Percentiles rank a stretch among this genome's conserved stretches.
These are phyloP conservation scores for Andricus grossulariae DNA, from an alignment of 1,140 invertebrate genomes.

Conservation along the genomic window DNA sequence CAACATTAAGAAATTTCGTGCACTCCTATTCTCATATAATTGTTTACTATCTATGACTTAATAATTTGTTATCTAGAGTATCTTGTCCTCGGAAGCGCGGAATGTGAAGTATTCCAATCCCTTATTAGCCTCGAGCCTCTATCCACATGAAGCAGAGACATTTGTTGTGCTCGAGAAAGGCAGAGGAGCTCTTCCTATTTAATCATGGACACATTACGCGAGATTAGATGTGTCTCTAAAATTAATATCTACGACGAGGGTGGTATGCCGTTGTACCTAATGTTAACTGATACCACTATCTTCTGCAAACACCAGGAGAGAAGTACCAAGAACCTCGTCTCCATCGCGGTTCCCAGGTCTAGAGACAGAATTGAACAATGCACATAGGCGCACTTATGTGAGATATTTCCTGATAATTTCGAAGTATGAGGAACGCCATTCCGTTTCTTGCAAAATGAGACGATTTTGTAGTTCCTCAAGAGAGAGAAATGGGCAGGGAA, in stretches of 20 bases:
- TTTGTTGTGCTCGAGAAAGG: constrained; percentile 17
- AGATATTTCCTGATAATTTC: constrained; percentile 34
- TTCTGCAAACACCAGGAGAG: constrained; percentile 62
- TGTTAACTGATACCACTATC: constrained; percentile 59
- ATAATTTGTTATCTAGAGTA: not conserved
- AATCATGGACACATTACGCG: constrained; percentile 68
- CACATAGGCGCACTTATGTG: constrained; percentile 3
- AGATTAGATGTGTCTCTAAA: constrained; percentile 69
- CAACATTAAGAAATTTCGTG: no score
- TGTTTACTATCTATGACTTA: not conserved
- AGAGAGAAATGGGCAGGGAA: not conserved
- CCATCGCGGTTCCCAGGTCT: constrained; percentile 37
- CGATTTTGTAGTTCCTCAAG: not conserved
- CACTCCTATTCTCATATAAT: no score
- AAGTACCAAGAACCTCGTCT: constrained; percentile 48
- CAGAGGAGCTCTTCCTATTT: constrained; percentile 53
- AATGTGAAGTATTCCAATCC: constrained; percentile 7
- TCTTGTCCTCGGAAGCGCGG: not conserved
- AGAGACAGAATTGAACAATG: constrained; percentile 21
- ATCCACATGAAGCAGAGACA: not conserved
- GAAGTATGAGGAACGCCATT: constrained; percentile 40
- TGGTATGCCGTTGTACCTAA: constrained; percentile 50
- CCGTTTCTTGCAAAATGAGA: not conserved
- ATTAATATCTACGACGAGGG: constrained; percentile 65
- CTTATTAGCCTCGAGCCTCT: constrained; percentile 6